phyloP scores from a whole-genome alignment of 2,113 vertebrate genomes.

The Nyctibius bracteatus region DNA sequence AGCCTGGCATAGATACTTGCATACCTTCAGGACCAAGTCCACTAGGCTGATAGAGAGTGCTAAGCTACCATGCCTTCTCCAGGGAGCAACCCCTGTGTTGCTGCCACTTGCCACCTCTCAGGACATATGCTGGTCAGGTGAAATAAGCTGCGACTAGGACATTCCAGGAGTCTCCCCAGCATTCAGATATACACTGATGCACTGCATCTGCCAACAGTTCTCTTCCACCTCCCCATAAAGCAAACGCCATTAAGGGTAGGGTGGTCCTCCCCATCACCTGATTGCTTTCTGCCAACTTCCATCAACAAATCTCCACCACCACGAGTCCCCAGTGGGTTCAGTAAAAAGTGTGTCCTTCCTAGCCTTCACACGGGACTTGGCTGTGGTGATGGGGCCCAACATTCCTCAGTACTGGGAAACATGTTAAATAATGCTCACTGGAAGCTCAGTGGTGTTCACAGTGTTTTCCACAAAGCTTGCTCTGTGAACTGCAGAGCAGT shows the following conservation, averaged over 20 bases:
- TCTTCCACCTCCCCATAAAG: background rate
- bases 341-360: background rate
- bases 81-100: background rate
- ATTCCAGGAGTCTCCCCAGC: background rate
- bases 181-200: background rate
- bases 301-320: background rate
- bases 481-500: background rate
- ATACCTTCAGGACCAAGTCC: background rate
- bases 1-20: background rate
- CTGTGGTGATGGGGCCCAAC: background rate
- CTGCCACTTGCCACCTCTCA: background rate
- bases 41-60: background rate
- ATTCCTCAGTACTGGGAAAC: background rate
- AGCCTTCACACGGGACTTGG: background rate
- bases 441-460: background rate
- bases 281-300: background rate
- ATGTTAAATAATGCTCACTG: background rate
- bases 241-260: background rate
- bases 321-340: background rate
- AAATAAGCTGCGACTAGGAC: background rate
- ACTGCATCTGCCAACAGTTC: background rate
- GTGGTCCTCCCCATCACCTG: background rate
- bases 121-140: background rate
- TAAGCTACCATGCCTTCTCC: background rate
- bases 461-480: background rate